Evolutionary conservation across 2,797 vertebrate genomes (phyloP).

Genomic region (Anguilla megastoma): DNA sequence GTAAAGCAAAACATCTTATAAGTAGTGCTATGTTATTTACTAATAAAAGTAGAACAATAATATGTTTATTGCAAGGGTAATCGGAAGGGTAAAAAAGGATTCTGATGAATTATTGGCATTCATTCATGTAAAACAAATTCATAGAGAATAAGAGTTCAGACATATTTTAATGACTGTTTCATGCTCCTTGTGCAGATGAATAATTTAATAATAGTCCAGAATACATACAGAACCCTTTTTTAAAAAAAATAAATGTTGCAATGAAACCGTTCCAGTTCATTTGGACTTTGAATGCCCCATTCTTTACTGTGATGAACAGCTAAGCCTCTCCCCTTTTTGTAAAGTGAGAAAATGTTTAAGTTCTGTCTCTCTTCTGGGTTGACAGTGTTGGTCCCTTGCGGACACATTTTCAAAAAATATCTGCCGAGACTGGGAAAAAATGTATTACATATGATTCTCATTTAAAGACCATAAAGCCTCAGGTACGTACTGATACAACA

Average conservation of each 20-base stretch:
- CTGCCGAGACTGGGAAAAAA: constrained; percentile 14
- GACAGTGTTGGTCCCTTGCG: background rate
- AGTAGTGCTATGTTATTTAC: too few relatives aligned
- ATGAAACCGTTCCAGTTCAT: background rate
- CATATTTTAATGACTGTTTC: too few relatives aligned
- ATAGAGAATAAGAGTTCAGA: too few relatives aligned
- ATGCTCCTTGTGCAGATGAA: background rate
- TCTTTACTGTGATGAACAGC: background rate
- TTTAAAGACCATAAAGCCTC: constrained; percentile 3
- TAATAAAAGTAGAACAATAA: too few relatives aligned
- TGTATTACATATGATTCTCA: constrained; percentile 14
- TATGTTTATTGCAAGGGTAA: too few relatives aligned
- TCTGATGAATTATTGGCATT: too few relatives aligned
- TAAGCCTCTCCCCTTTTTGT: background rate
- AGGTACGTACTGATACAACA: background rate
- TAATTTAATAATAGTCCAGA: background rate
- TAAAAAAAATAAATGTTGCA: background rate
- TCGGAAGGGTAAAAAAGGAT: too few relatives aligned
- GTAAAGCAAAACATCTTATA: too few relatives aligned
- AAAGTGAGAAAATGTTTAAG: background rate
- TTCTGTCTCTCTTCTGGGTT: background rate
- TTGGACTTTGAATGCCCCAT: background rate
- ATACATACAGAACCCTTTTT: background rate
- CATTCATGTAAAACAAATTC: too few relatives aligned
- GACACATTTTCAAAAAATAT: background rate